Conservation (phyloP, 2,797 vertebrate species). For the Silurus aristotelis region DNA sequence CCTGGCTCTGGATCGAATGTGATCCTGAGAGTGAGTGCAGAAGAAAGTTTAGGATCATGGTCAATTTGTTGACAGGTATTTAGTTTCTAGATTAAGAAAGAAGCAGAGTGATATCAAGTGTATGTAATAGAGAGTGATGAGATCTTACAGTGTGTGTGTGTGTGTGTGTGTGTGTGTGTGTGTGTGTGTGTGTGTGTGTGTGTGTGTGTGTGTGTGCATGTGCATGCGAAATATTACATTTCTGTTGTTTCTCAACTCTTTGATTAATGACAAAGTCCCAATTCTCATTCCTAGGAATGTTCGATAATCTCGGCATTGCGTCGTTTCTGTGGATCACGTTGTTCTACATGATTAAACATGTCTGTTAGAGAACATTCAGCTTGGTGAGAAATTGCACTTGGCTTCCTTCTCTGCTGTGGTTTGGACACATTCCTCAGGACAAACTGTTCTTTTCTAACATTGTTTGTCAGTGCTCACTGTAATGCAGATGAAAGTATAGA, state of each 20-base stretch:
- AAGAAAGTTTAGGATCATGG: no score
- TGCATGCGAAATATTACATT: neutral
- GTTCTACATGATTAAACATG: slow-evolving; percentile 10
- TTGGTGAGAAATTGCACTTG: neutral
- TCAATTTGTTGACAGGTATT: no score
- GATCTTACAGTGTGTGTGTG: neutral
- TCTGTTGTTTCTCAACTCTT: neutral
- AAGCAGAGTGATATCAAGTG: no score
- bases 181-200: neutral
- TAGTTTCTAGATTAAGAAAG: no score
- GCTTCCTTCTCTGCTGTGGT: neutral
- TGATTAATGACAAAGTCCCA: neutral
- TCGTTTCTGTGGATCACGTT: neutral
- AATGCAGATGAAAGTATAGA: neutral
- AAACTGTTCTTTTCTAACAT: neutral
- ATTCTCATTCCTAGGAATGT: neutral
- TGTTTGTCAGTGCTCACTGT: neutral
- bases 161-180: neutral
- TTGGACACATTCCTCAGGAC: neutral
- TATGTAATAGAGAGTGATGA: neutral
- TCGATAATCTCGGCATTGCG: neutral
- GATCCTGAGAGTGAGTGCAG: no score
- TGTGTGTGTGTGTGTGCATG: neutral
- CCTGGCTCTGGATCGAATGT: no score
- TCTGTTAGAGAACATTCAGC: neutral